Evolutionary conservation across 2,797 vertebrate genomes (phyloP).

Genomic region (Myioborus melanocephalus): DNA sequence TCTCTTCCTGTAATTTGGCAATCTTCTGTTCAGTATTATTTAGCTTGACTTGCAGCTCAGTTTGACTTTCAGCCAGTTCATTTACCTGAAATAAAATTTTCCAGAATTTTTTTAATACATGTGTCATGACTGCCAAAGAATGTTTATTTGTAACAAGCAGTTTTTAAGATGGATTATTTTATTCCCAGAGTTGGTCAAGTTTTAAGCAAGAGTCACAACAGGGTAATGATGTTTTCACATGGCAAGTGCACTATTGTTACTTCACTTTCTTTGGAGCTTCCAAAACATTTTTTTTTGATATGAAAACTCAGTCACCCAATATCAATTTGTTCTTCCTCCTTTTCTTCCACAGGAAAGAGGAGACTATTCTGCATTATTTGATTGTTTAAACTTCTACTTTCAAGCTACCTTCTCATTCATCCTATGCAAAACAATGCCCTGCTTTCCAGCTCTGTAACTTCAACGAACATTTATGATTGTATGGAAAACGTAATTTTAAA

Average conservation of each 20-base stretch:
- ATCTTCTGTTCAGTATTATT: slow-evolving; percentile 20
- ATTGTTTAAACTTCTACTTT: neutral
- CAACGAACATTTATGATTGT: neutral
- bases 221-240: neutral
- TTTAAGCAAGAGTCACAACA: neutral
- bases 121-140: neutral
- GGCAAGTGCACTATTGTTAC: neutral
- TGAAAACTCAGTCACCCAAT: neutral
- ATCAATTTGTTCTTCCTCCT: neutral
- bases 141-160: neutral
- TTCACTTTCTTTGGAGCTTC: neutral
- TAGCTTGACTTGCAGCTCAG: slow-evolving; percentile 62
- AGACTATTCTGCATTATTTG: neutral
- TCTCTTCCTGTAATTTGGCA: slow-evolving; percentile 57
- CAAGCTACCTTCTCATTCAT: neutral
- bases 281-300: neutral
- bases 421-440: neutral
- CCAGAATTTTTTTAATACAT: neutral
- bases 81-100: slow-evolving; percentile 67
- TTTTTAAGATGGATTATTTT: neutral
- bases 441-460: neutral
- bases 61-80: slow-evolving; percentile 33
- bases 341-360: neutral
- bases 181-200: neutral
- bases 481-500: neutral